Evolutionary conservation across 2,888 invertebrate species (phyloP), one percentile per base, ranked within the genome.

Genomic region (Mimas tiliae): DNA sequence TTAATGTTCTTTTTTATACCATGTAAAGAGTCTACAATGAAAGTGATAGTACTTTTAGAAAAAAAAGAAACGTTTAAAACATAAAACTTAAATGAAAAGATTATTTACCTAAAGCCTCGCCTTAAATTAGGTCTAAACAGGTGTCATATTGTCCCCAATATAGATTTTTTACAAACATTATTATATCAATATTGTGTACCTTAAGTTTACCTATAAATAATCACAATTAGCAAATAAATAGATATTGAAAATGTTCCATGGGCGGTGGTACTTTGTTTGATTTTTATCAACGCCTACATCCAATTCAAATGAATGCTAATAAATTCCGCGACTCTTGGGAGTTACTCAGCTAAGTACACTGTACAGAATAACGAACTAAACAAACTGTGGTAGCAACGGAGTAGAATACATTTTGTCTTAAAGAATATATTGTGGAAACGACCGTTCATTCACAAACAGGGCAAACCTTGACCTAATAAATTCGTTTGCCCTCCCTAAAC

Each of bases 401-500:
- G 21, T 33, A n/a, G 3, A 65, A 33, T 65, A 27, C 53, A 33
- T 45, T 63, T 88, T 87, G 27, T 27, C 27, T 85, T 77, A 79
- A 72, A 47, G 33, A 51, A 63, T 45, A 42, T n/a, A 45, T 66
- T 51, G 16, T 27, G 42, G 53, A 52, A 55, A 53, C 76, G 74
- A 72, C 71, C 6, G 74, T 68, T 75, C 83, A 86, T 86, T 86
- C 83, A 86, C 76, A 81, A 80, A 81, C 74, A 77, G 78, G 72
- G 67, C 74, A 78, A 84, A 81, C 92, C 92, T 92, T 92, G 92
- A 89, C 91, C 91, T 72, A 90, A 80, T 89, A 83, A 85, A 83
- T 82, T 71, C 79, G 80, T 84, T 86, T 84, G 85, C 84, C 82
- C 84, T 85, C 85, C 85, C 88, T 80, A 86, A 87, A 85, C 4